Evolutionary conservation across 2,113 vertebrate species (phyloP).

Genomic region (Ia io): DNA sequence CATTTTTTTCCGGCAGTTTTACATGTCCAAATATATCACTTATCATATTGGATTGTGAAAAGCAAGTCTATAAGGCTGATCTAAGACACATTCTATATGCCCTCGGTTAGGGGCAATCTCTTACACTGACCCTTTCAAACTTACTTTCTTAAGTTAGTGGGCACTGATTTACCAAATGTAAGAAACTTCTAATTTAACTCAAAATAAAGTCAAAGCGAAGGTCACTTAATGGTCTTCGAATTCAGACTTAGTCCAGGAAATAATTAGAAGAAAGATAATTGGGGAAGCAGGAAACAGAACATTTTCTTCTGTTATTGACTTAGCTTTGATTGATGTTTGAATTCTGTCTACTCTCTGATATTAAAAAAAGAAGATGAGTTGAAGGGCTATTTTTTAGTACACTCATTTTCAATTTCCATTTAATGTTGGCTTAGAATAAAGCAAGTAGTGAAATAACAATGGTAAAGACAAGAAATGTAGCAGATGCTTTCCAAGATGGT

Average conservation of each 20-base stretch:
- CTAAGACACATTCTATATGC: background rate
- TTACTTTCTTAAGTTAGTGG: background rate
- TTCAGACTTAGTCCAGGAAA: slow-evolving; percentile 8
- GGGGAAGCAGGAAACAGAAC: slow-evolving; percentile 18
- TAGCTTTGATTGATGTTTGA: slow-evolving; percentile 54
- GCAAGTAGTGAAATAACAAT: slow-evolving; percentile 33
- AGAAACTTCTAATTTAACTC: background rate
- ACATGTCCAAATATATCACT: background rate
- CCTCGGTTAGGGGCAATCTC: background rate
- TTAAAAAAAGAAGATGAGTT: slow-evolving; percentile 19
- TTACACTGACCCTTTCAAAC: background rate
- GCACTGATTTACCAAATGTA: background rate
- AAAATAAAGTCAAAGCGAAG: slow-evolving; percentile 39
- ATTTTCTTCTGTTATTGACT: slow-evolving; percentile 56
- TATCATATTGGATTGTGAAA: background rate
- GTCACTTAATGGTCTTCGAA: background rate
- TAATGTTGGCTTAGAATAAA: slow-evolving; percentile 16
- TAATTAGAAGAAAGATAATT: slow-evolving; percentile 25
- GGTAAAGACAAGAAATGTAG: background rate
- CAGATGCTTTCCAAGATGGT: background rate
- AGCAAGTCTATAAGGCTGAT: background rate
- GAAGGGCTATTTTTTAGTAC: slow-evolving; percentile 24
- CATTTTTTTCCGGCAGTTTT: background rate
- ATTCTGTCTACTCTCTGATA: slow-evolving; percentile 41
- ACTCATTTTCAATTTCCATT: slow-evolving; percentile 30